Base-by-base conservation (phyloP, 2,113 vertebrate genomes). In the Oncorhynchus kisutch region DNA sequence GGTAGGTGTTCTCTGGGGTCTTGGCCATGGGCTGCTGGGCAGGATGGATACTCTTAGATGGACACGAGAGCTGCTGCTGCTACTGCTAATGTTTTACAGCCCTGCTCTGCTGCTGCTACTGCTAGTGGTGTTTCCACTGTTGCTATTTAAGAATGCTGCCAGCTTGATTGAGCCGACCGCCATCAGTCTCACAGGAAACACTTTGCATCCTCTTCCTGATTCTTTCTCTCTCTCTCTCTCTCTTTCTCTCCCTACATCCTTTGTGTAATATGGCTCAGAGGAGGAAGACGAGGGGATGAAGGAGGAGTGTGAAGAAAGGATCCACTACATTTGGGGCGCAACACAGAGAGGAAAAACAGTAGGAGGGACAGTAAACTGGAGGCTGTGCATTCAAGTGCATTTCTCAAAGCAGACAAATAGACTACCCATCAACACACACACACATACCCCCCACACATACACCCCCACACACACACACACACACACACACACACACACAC, bases 1-100 rank as follows among this genome's bases (percentile, higher is more conserved):
- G 75, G 73, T 54, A 54, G 51, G 51, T 25, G 67, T 54, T 87
- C 84, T 87, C 81, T 7, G 48, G 88, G 88, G 86, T 66, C 79
- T 82, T 82, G 48, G 70, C 57, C 80, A 77, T 22, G 6, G 91
- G 62, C 49, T 82, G 77, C 77, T 62, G 6, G 91, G 62, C 45
- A 84, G 78, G 73, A 84, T 67, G 70, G 80, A 79, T 76, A 74
- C 66, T 82, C 77, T 80, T 75, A 76, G 83, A 80, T 22, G 65
- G 76, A 83, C 76, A 78, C 66, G 59, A 68, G 45, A 81, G 84
- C 67, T 77, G 74, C 65, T 76, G 72, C 62, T 65, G 67, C 62
- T 70, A 22, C 25, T 39, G 54, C 66, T 14, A 22, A 24, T 16
- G 68, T 70, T 59, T 45, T 45, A 45, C 9, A 45, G 8, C 39